Evolutionary conservation across 2,888 invertebrate genomes (phyloP).

Genomic region (Ectemnius cavifrons): DNA sequence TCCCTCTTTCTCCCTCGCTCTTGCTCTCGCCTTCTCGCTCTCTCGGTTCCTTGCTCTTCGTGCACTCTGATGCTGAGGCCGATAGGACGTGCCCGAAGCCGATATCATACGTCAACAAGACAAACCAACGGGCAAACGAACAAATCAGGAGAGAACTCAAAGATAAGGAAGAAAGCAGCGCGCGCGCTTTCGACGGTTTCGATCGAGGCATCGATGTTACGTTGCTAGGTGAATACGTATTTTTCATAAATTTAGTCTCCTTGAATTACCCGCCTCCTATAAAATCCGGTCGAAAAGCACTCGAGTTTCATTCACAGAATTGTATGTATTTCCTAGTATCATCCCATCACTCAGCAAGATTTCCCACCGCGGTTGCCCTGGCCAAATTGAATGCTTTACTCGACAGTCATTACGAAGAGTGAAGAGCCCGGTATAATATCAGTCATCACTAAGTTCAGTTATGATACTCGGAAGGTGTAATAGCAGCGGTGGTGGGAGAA

Average conservation of each 20-base stretch:
- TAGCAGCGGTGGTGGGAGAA: not conserved
- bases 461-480: not conserved
- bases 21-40: not conserved
- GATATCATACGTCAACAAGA: conserved; percentile 74
- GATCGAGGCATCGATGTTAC: not conserved
- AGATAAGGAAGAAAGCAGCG: conserved; percentile 42
- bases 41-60: conserved; percentile 11
- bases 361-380: too few species aligned
- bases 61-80: conserved; percentile 38
- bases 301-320: too few species aligned
- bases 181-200: conserved; percentile 13
- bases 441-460: too few species aligned
- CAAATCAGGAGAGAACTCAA: conserved; percentile 59
- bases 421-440: too few species aligned
- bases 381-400: too few species aligned
- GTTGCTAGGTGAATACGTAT: not conserved
- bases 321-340: too few species aligned
- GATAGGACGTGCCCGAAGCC: conserved; percentile 67
- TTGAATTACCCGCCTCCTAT: too few species aligned
- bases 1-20: conserved; percentile 1
- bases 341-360: too few species aligned
- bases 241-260: too few species aligned
- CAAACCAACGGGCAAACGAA: conserved; percentile 69
- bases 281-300: too few species aligned
- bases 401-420: too few species aligned